These are phyloP conservation scores for Laticauda laticaudata DNA, from an alignment of 2,113 vertebrate genomes.

Conservation along the genomic window DNA sequence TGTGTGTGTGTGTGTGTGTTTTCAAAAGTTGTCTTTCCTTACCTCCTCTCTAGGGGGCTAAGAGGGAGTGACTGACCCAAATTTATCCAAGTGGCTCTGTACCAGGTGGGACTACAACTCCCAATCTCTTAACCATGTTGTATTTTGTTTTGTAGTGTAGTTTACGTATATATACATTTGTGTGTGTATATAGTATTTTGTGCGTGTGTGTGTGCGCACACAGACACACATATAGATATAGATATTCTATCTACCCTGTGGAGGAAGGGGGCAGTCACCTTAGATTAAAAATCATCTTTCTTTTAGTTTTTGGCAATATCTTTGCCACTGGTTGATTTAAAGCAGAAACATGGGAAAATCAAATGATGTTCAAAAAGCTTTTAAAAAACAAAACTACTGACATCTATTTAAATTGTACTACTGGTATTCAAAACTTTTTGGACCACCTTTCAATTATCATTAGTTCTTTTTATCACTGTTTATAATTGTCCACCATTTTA, in stretches of 20 bases:
- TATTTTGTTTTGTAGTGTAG: too few species aligned
- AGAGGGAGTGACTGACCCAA: too few species aligned
- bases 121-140: too few species aligned
- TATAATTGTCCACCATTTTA: neutral
- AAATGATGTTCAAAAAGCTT: neutral
- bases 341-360: neutral
- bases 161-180: too few species aligned
- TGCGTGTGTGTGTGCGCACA: too few species aligned
- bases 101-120: too few species aligned
- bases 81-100: too few species aligned
- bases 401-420: neutral
- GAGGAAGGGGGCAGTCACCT: neutral
- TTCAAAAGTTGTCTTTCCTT: neutral
- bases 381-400: neutral
- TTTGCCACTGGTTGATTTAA: neutral
- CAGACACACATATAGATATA: too few species aligned
- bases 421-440: neutral
- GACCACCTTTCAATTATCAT: neutral
- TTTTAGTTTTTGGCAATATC: neutral
- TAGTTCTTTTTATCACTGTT: neutral
- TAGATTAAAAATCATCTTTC: neutral
- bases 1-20: too few species aligned
- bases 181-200: too few species aligned
- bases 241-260: neutral
- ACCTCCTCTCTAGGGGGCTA: neutral